Percentiles rank a stretch among this genome's conserved stretches.
Conservation (phyloP, 2,888 invertebrate genomes). For the Eupithecia tripunctaria region DNA sequence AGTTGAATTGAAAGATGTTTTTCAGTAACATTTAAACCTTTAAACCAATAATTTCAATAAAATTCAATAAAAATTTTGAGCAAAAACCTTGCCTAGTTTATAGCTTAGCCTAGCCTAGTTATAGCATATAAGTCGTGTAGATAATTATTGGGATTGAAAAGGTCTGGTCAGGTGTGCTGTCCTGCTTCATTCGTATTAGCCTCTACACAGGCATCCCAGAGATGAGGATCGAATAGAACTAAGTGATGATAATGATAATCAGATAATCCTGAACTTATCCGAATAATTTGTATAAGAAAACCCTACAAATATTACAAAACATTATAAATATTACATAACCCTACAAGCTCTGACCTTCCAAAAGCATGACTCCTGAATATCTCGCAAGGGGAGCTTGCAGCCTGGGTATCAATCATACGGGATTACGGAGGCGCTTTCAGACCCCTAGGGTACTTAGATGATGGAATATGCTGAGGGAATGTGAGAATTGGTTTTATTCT, state of each 20-base stretch:
- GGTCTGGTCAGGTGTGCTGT: too few species aligned
- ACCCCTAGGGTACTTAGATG: constrained; percentile 4
- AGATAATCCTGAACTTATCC: neutral
- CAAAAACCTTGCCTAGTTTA: neutral
- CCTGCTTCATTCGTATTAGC: too few species aligned
- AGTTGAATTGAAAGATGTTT: neutral
- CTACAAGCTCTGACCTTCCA: neutral
- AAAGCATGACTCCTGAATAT: neutral
- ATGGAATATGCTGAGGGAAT: neutral
- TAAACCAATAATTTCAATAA: too few species aligned
- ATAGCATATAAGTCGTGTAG: too few species aligned
- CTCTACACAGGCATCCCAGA: neutral
- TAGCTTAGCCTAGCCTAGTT: too few species aligned
- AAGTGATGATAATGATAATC: neutral
- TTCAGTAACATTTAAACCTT: neutral
- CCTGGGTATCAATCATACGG: constrained; percentile 41
- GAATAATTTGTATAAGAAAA: neutral
- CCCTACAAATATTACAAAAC: neutral
- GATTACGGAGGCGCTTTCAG: constrained; percentile 38
- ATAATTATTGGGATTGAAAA: too few species aligned
- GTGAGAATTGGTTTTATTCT: neutral
- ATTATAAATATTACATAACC: neutral
- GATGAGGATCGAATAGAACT: neutral
- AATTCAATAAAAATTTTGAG: neutral
- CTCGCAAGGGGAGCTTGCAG: constrained; percentile 37